Base-by-base conservation (phyloP, 2,888 invertebrate species). In the Syrphus vitripennis region DNA sequence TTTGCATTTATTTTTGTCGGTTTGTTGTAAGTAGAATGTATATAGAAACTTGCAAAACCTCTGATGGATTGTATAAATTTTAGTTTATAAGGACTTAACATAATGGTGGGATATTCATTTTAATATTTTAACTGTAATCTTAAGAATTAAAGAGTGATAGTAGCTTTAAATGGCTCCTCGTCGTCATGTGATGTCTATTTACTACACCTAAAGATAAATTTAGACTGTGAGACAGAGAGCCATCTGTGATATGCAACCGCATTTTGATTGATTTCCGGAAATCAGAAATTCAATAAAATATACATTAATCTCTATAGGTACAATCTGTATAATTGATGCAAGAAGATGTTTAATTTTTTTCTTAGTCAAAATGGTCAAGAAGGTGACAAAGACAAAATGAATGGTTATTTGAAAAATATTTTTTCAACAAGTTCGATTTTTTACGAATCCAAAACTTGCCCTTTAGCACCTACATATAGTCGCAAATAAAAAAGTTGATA, bases 231-330 rank as follows among this genome's bases (percentile, higher is more conserved):
- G 19, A 34, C 10, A 61, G n/a, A 55, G 19, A 55, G 14, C 5
- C 91, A 90, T 89, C 90, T 91, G 91, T 89, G 91, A 14, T 7
- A 4, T 50, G 29, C 29, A 65, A 91, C 91, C 92, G 89, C 92
- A 91, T 90, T 90, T 89, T 90, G 91, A 91, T 91, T 91, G 91
- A 91, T 91, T 91, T 91, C 91, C 89, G 91, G 91, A 91, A 90
- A 89, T 88, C 88, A 88, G 88, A 88, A 89, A 87, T 88, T 87
- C 16, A 50, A 34, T 63, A 2, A 48, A 53, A 21, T 5, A 16
- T n/a, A n/a, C n/a, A n/a, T n/a, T n/a, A n/a, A n/a, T n/a, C n/a
- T n/a, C n/a, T n/a, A n/a, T n/a, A n/a, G n/a, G n/a, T n/a, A n/a
- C n/a, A n/a, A n/a, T n/a, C n/a, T n/a, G n/a, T n/a, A 50, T 24